Percentiles rank a stretch among this genome's conserved stretches.
These are phyloP conservation scores for Octodon degus DNA, from an alignment of 2,113 vertebrate genomes.

Conservation along the genomic window DNA sequence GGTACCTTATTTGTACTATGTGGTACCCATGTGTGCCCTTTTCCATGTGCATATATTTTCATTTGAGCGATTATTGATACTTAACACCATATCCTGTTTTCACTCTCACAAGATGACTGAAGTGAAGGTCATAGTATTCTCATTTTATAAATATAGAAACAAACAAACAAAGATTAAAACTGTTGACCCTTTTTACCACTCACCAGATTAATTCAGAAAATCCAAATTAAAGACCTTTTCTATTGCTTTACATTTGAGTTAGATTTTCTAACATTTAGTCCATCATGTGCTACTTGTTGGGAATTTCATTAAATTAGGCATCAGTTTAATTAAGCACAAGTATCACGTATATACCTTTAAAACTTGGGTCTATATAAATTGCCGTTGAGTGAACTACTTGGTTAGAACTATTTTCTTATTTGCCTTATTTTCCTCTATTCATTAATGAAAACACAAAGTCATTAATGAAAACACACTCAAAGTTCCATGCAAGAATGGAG, in stretches of 20 bases:
- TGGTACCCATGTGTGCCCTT: not conserved
- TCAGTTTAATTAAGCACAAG: slow-evolving; percentile 49
- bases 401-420: slow-evolving; percentile 24
- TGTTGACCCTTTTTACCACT: not conserved
- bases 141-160: slow-evolving; percentile 13
- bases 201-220: not conserved
- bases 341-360: slow-evolving; percentile 34
- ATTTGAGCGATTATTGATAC: not conserved
- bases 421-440: slow-evolving; percentile 39
- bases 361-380: slow-evolving; percentile 29
- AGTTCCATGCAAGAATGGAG: slow-evolving; percentile 24
- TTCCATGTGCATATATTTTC: not conserved
- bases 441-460: slow-evolving; percentile 54
- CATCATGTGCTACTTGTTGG: not conserved
- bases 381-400: slow-evolving; percentile 44
- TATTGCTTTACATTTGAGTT: slow-evolving; percentile 32
- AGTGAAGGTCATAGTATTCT: not conserved
- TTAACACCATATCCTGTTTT: not conserved
- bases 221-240: not conserved
- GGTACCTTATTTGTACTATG: not conserved
- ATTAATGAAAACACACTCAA: slow-evolving; percentile 53
- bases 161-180: not conserved
- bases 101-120: not conserved
- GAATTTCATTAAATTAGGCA: slow-evolving; percentile 52
- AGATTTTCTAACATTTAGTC: slow-evolving; percentile 26